A percentile compares a stretch with the other conserved stretches of the same genome.
Conservation (phyloP, 2,888 invertebrate species). For the Ophion slaviceki region DNA sequence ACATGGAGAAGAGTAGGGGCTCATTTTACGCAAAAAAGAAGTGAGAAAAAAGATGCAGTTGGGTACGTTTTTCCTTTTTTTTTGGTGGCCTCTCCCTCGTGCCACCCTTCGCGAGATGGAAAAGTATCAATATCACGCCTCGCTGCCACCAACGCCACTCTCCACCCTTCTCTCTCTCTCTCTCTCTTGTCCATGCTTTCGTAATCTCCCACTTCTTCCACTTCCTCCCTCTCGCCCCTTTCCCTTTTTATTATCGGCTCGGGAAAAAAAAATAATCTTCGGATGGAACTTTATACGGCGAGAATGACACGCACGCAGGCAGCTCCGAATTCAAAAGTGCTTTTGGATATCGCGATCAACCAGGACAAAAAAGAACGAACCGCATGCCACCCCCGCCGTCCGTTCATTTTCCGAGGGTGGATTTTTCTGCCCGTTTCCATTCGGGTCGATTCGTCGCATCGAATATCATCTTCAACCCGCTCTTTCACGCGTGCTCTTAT, state of each 20-base stretch:
- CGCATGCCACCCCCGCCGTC: neutral
- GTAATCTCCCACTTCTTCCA: slow-evolving; percentile 3
- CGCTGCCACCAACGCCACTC: slow-evolving; percentile 74
- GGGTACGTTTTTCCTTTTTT: slow-evolving; percentile 50
- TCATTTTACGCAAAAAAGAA: slow-evolving; percentile 45
- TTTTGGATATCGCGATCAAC: slow-evolving; percentile 17
- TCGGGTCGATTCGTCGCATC: neutral
- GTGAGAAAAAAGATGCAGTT: slow-evolving; percentile 48
- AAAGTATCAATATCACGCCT: slow-evolving; percentile 81
- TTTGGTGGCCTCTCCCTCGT: slow-evolving; percentile 64
- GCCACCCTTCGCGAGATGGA: slow-evolving; percentile 77
- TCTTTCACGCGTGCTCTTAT: neutral
- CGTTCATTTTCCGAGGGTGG: slow-evolving; percentile 9
- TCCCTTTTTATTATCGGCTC: slow-evolving; percentile 76
- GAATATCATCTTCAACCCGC: neutral
- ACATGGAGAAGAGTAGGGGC: slow-evolving; percentile 37
- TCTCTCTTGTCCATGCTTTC: slow-evolving; percentile 23
- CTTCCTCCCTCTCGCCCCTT: slow-evolving; percentile 42
- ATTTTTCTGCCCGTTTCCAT: neutral
- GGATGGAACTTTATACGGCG: slow-evolving; percentile 62
- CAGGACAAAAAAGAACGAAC: neutral
- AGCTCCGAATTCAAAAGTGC: neutral
- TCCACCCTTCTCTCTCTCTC: slow-evolving; percentile 63
- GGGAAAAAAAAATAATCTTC: slow-evolving; percentile 75
- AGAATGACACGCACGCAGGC: slow-evolving; percentile 6